phyloP scores from a whole-genome alignment of 2,113 vertebrate genomes.

The Scopus umbretta region DNA sequence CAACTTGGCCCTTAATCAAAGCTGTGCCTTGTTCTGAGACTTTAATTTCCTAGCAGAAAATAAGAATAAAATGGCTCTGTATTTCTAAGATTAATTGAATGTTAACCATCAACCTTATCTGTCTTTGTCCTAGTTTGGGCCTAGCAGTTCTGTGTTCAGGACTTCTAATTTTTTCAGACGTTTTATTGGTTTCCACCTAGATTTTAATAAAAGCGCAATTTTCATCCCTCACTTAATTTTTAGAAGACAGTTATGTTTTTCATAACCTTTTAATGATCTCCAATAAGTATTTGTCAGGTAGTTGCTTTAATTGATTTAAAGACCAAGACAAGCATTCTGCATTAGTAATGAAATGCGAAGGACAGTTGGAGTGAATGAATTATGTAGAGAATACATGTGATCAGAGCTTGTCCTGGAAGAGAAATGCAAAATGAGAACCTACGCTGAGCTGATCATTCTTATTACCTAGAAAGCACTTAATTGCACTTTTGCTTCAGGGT shows the following conservation, averaged over 20 bases:
- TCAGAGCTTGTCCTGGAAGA: not conserved
- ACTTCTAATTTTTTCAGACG: not conserved
- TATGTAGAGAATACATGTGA: not conserved
- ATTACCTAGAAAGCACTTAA: not conserved
- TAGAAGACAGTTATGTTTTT: not conserved
- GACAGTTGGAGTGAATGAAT: not conserved
- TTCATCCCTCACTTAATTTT: not conserved
- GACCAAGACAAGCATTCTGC: not conserved
- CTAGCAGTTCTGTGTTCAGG: not conserved
- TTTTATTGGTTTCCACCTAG: not conserved
- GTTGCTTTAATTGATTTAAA: conserved; percentile 16
- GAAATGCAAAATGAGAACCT: not conserved
- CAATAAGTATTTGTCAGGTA: not conserved
- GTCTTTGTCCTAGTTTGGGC: not conserved
- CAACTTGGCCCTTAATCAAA: not conserved
- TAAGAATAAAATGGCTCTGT: not conserved
- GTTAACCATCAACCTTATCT: not conserved
- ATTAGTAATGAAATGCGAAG: not conserved
- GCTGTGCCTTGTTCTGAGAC: not conserved
- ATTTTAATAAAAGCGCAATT: not conserved
- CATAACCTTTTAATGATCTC: not conserved
- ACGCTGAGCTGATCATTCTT: not conserved
- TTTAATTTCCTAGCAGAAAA: not conserved
- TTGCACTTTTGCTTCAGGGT: not conserved
- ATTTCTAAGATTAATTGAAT: not conserved